Conservation (phyloP, 2,113 vertebrate genomes). For the Pelvicachromis taeniatus region DNA sequence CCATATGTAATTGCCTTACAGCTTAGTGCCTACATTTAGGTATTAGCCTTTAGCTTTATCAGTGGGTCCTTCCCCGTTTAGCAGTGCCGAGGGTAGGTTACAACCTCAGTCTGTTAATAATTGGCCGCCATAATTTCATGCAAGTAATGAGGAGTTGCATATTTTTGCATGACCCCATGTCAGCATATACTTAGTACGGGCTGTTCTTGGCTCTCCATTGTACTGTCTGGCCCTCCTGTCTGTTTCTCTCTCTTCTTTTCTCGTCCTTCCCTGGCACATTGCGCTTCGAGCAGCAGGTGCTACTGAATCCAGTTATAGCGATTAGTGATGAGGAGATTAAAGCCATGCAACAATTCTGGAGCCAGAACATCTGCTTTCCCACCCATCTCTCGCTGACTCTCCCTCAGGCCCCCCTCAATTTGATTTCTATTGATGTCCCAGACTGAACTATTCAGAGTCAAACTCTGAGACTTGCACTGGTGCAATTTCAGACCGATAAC, state of each 20-base stretch:
- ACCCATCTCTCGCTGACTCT: slow-evolving; percentile 25
- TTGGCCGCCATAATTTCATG: slow-evolving; percentile 18
- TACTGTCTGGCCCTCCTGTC: slow-evolving; percentile 24
- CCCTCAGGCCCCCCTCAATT: slow-evolving; percentile 27
- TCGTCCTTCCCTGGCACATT: slow-evolving; percentile 49
- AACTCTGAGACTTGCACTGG: not conserved
- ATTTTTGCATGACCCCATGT: slow-evolving; percentile 17
- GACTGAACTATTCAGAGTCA: slow-evolving; percentile 19
- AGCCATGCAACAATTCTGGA: slow-evolving; percentile 63
- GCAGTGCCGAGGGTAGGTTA: not conserved
- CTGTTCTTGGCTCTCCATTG: slow-evolving; percentile 40
- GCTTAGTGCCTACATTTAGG: not conserved
- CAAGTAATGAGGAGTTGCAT: slow-evolving; percentile 12
- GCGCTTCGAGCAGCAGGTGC: slow-evolving; percentile 67
- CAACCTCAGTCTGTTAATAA: slow-evolving; percentile 8
- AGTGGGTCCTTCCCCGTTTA: not conserved
- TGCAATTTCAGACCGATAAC: slow-evolving; percentile 14
- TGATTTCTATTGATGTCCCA: slow-evolving; percentile 33
- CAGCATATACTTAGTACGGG: not conserved
- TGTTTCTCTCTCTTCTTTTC: slow-evolving; percentile 34
- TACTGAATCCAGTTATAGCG: slow-evolving; percentile 72
- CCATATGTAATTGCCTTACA: not conserved
- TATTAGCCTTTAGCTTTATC: slow-evolving; percentile 1
- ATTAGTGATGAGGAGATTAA: slow-evolving; percentile 75
- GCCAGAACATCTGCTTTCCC: slow-evolving; percentile 72